phyloP scores from a whole-genome alignment of 2,113 vertebrate genomes.

The Stigmatopora nigra region DNA sequence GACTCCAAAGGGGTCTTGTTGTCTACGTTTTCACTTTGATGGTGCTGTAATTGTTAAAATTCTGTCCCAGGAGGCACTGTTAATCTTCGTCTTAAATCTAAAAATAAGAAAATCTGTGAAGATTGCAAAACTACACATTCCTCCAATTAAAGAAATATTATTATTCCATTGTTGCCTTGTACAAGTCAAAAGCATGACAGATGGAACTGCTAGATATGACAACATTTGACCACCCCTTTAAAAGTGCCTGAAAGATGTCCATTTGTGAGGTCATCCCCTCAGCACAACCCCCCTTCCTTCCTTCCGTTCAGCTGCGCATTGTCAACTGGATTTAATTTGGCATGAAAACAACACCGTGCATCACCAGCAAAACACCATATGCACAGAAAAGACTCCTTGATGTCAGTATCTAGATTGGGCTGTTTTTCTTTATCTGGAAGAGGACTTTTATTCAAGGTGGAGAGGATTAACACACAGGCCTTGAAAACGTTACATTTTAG shows the following conservation, averaged over 20 bases:
- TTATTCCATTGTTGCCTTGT: not conserved
- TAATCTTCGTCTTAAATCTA: not conserved
- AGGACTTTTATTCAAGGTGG: not conserved
- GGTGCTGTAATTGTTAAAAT: not conserved
- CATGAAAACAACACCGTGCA: constrained; percentile 1
- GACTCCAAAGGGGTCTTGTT: constrained; percentile 8
- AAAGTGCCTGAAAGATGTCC: not conserved
- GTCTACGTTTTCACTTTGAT: not conserved
- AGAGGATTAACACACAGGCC: not conserved
- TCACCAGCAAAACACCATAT: constrained; percentile 1
- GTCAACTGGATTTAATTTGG: not conserved
- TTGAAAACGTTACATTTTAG: too few relatives aligned
- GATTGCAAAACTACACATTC: not conserved
- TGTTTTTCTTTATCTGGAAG: not conserved
- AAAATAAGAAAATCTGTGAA: not conserved
- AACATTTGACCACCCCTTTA: not conserved
- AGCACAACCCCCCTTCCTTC: not conserved
- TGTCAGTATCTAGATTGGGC: not conserved
- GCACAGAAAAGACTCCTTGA: not conserved
- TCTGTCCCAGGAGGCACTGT: not conserved
- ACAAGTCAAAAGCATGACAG: not conserved
- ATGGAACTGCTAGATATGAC: not conserved
- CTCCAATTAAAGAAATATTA: not conserved
- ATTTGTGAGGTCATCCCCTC: not conserved
- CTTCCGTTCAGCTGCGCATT: not conserved